A percentile compares a stretch with the other conserved stretches of the same genome.
Evolutionary conservation across 1,140 invertebrate species (phyloP).

Genomic region (Tachypleus tridentatus): DNA sequence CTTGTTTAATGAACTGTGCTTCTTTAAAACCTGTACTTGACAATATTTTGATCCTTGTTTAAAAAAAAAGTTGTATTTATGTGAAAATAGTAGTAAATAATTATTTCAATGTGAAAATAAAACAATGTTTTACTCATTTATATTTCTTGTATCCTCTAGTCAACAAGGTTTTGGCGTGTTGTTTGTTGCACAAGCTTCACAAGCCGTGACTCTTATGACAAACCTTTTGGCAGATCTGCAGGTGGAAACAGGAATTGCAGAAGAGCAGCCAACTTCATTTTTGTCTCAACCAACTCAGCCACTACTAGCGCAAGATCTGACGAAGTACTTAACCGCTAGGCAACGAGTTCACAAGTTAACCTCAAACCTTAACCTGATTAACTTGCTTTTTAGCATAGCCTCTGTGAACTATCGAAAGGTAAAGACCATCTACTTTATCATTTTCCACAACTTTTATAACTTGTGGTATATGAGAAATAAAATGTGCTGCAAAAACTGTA

Average conservation of each 20-base stretch:
- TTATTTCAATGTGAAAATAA: too few species aligned
- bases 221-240: slow-evolving; percentile 54
- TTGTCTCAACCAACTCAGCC: background rate
- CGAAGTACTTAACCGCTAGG: slow-evolving; percentile 45
- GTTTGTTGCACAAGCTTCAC: slow-evolving; percentile 61
- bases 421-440: background rate
- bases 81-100: too few species aligned
- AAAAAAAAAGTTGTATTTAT: too few species aligned
- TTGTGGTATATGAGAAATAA: background rate
- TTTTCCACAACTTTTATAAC: background rate
- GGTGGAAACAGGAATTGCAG: slow-evolving; percentile 35
- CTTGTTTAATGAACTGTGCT: too few species aligned
- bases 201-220: slow-evolving; percentile 52
- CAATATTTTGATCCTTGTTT: too few species aligned
- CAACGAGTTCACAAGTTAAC: slow-evolving; percentile 53
- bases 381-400: slow-evolving; percentile 72
- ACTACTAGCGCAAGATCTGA: background rate
- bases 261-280: background rate
- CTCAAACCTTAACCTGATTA: slow-evolving; percentile 52
- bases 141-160: background rate
- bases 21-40: too few species aligned
- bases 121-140: too few species aligned
- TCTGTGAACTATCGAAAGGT: slow-evolving; percentile 76
- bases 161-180: slow-evolving; percentile 46
- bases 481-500: background rate